These are phyloP conservation scores for Hyaena hyaena DNA, from an alignment of 2,113 vertebrate species.

Conservation along the genomic window DNA sequence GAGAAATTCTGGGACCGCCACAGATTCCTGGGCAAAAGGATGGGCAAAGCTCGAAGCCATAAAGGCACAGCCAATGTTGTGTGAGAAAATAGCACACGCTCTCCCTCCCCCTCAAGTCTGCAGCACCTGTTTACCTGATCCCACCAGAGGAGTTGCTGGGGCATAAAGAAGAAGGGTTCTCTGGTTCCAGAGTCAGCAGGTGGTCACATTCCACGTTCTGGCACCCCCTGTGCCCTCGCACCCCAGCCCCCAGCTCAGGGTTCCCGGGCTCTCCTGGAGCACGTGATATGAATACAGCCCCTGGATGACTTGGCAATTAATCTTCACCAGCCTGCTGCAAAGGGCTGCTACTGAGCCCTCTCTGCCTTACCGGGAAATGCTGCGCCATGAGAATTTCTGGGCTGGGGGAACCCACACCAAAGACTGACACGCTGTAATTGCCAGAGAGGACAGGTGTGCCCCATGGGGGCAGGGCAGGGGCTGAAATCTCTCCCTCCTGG, in stretches of 20 bases:
- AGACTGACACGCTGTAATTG: conserved; percentile 38
- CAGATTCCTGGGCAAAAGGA: neutral
- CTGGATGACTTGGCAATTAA: conserved; percentile 49
- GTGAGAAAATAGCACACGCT: neutral
- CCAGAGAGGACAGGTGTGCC: conserved; percentile 46
- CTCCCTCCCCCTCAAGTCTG: fast-evolving
- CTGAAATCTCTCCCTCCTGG: neutral
- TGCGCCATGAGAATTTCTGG: neutral
- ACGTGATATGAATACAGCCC: neutral
- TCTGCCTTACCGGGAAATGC: neutral
- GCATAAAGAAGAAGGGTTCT: neutral
- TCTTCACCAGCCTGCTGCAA: conserved; percentile 7
- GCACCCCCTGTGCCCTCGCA: too few species aligned
- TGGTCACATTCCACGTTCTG: neutral
- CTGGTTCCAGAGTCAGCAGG: neutral
- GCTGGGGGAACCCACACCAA: neutral
- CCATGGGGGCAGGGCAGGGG: neutral
- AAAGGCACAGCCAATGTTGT: neutral
- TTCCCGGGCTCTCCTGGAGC: neutral
- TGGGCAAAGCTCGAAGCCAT: neutral
- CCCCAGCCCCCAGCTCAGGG: neutral
- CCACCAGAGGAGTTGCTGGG: neutral
- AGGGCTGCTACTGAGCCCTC: neutral
- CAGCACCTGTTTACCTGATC: neutral
- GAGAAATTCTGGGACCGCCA: neutral